Base-by-base conservation (phyloP, 2,888 invertebrate species). In the Gari tellinella region DNA sequence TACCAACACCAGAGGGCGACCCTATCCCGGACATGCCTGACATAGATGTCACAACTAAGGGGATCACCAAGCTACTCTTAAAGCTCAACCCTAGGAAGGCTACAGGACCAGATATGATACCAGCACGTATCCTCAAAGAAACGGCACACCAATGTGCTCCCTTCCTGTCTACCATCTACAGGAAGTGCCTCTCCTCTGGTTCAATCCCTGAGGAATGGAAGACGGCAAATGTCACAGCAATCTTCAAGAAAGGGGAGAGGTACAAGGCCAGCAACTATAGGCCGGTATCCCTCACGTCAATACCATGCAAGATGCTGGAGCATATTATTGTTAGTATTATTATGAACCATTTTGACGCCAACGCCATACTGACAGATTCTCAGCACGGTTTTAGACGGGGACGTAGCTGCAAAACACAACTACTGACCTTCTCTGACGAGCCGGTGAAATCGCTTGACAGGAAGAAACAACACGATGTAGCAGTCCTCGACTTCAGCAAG, bases 301-400 rank as follows among this genome's bases (percentile, higher is more conserved):
- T 62, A 12, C 5, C 21, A 26, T 62, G 62, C 37, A 53, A 62
- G 53, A 26, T 45, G 31, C 19, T 62, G 15, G 53, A 62, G 25
- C 53, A 62, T 21, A 53, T 53, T n/a, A 53, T 62, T 7, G 62
- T 52, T 26, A 48, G 48, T 26, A 58, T 21, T 31, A 31, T 58
- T 2, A 56, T 56, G n/a, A 57, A 26, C 15, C 55, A 55, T 41
- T 31, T 55, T 10, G 55, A 55, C 21, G 21, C 38, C 15, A 17
- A 53, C 25, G 4, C 23, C 15, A 62, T 53, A 12, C 51, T 52
- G 19, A 62, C 62, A 7, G 53, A 62, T 45, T 21, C 53, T 19
- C 53, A 53, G 37, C 26, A 46, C 17, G 72, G 72, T 12, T 72
- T 72, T 43, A 3, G 72, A 5, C 26, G 4, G n/a, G 43, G 52